Conservation (phyloP, 2,797 vertebrate species). For the Semaprochilodus insignis region DNA sequence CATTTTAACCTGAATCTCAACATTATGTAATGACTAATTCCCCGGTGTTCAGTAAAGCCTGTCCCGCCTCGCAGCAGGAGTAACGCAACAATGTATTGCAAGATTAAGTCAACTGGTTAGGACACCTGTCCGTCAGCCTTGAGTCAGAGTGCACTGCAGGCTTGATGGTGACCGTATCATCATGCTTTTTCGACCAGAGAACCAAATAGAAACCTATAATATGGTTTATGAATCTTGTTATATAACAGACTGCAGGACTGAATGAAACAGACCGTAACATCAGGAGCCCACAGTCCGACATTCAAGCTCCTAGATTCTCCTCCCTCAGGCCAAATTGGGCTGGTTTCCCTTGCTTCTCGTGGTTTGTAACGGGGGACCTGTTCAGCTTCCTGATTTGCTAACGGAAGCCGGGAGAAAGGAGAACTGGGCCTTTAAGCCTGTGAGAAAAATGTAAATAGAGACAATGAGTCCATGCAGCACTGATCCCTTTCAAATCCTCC, state of each 20-base stretch:
- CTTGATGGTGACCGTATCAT: too few species aligned
- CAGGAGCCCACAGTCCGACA: not conserved
- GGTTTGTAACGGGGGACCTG: constrained; percentile 47
- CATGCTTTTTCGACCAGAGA: not conserved
- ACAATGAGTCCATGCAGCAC: constrained; percentile 39
- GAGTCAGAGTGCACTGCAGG: too few species aligned
- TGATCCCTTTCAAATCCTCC: constrained; percentile 60
- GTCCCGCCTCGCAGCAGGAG: too few species aligned
- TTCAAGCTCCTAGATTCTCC: not conserved
- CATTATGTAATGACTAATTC: too few species aligned
- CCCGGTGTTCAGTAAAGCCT: too few species aligned
- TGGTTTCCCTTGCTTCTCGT: constrained; percentile 16
- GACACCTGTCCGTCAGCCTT: too few species aligned
- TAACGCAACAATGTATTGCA: too few species aligned
- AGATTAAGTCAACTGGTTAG: too few species aligned
- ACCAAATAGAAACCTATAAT: not conserved
- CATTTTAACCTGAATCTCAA: too few species aligned
- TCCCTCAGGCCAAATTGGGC: constrained; percentile 30
- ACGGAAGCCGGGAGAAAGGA: not conserved
- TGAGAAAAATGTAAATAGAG: constrained; percentile 60
- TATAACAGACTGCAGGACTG: not conserved
- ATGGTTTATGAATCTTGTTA: not conserved
- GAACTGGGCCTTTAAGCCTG: constrained; percentile 23
- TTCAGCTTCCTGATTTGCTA: constrained; percentile 53
- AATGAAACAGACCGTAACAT: not conserved